Conservation (phyloP, 92 coral and sea anemone species). For the Epizoanthus stellaris region DNA sequence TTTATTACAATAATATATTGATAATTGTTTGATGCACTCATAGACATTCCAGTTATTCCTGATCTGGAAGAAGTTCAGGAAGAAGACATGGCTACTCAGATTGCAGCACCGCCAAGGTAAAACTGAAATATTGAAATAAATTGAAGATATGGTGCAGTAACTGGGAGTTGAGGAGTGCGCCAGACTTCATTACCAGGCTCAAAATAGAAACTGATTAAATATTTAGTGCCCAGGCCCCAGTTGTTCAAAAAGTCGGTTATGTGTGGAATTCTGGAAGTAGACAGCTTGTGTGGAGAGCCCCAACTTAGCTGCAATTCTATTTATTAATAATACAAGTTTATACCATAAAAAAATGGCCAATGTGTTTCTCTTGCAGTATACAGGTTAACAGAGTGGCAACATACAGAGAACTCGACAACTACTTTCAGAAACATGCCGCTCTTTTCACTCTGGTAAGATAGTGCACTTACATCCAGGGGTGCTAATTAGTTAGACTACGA, state of each 20-base stretch:
- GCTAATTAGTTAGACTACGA: neutral
- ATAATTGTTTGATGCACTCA: neutral
- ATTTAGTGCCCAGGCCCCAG: too few relatives aligned
- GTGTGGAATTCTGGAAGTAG: too few relatives aligned
- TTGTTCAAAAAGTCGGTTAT: too few relatives aligned
- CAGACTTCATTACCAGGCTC: too few relatives aligned
- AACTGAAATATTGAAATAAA: too few relatives aligned
- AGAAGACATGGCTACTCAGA: conserved; percentile 96
- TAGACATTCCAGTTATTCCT: conserved; percentile 94
- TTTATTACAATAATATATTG: neutral
- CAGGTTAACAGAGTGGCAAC: conserved; percentile 99
- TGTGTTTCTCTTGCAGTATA: conserved; percentile 62
- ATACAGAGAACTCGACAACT: conserved; percentile 92
- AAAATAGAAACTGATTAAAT: too few relatives aligned
- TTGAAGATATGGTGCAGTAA: too few relatives aligned
- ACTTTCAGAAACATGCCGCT: conserved; percentile 92
- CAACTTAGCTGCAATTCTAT: neutral
- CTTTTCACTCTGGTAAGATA: conserved; percentile 87
- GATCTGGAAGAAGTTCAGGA: conserved; percentile 96
- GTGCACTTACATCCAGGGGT: neutral
- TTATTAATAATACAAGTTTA: neutral
- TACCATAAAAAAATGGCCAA: neutral
- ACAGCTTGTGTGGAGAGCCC: too few relatives aligned
- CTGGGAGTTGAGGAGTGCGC: too few relatives aligned
- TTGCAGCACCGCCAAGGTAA: conserved; percentile 98